Conservation (phyloP, 2,113 vertebrate genomes). For the Dipodomys merriami region DNA sequence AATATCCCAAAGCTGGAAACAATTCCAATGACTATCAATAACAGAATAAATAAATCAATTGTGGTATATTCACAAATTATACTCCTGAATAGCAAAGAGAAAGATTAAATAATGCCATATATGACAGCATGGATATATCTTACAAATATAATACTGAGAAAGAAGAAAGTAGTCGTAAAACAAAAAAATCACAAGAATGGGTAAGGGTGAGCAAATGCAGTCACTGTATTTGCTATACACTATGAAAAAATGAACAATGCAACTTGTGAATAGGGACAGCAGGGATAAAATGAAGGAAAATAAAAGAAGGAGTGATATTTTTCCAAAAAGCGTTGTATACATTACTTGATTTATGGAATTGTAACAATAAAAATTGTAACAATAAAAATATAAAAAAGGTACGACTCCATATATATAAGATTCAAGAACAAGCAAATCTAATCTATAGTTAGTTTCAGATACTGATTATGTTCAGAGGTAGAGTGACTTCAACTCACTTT, state of each 20-base stretch:
- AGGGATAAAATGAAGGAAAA: too few species aligned
- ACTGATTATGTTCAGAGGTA: not conserved
- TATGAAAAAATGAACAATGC: too few species aligned
- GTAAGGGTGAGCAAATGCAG: too few species aligned
- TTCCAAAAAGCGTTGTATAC: too few species aligned
- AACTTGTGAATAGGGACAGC: too few species aligned
- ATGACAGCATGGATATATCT: constrained; percentile 13
- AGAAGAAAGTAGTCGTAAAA: constrained; percentile 43
- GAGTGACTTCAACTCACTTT: not conserved
- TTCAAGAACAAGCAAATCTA: constrained; percentile 1
- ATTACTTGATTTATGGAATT: too few species aligned
- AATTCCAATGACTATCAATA: not conserved
- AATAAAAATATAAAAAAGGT: too few species aligned
- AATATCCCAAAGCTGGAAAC: not conserved
- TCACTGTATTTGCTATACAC: too few species aligned
- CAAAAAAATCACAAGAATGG: not conserved
- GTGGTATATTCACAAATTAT: not conserved
- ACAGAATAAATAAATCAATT: not conserved
- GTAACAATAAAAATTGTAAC: too few species aligned
- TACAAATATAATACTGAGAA: not conserved
- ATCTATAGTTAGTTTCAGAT: not conserved
- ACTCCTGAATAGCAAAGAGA: not conserved
- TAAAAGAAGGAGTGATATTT: too few species aligned
- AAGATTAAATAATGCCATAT: not conserved
- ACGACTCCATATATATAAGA: not conserved